Evolutionary conservation across 2,797 vertebrate species (phyloP), one percentile per base, ranked within the genome.

Genomic region (Perodicticus potto): DNA sequence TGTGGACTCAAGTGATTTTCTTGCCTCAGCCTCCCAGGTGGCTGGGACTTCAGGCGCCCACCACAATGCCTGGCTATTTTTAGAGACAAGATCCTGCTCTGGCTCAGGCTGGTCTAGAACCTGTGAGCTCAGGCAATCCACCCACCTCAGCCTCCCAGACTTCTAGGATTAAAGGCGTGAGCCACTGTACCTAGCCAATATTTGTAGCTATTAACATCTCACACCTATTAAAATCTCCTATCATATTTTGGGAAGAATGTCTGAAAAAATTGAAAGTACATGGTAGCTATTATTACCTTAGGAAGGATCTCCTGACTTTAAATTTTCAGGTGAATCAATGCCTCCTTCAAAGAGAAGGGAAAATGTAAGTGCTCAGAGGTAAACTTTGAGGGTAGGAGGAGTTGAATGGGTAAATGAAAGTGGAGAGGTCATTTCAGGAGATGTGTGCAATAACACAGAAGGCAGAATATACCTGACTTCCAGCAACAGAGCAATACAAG

Each of bases 181-280:
- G 45, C 12, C 45, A 49, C 45, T 3, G 12, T 13, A 49, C 45
- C 45, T 12, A 49, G 45, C 45, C 45, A 49, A 45, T 67, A 74
- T 45, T 87, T 80, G 10, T 87, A 80, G 55, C 23, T 70, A 63
- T 93, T 40, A 70, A 96, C 76, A 74, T 5, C 12, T 86, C n/a
- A 70, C 8, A 80, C 23, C 16, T 81, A 22, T 67, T 86, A 86
- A 95, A 89, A 69, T 5, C 10, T 89, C 59, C 32, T 19, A 13
- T 19, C 32, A 89, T 23, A 67, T 19, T 76, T 67, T 86, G 32
- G 32, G 67, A 1, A 11, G 5, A 77, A 83, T 86, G 7, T 1
- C 20, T 82, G 23, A 81, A 74, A 76, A 63, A 72, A 27, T 73
- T 57, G 32, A 81, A 94, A 86, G 49, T 40, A 72, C 5, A 4